Percentiles rank a stretch among this genome's conserved stretches.
Conservation (phyloP, 2,113 vertebrate species). For the Sialia sialis region DNA sequence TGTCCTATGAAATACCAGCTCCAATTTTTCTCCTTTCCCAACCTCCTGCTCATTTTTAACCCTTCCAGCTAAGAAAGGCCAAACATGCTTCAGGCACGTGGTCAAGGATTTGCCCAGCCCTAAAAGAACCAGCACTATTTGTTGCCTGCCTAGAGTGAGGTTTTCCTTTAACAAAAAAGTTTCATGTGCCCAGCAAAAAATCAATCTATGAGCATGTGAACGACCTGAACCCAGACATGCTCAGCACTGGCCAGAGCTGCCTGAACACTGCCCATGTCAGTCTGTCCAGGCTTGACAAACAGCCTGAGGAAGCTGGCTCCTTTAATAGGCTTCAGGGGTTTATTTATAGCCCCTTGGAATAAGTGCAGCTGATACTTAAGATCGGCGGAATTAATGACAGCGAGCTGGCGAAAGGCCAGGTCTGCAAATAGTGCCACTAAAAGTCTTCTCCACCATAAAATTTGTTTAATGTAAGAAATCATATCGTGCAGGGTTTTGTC, state of each 20-base stretch:
- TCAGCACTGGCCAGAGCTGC: background rate
- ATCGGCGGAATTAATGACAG: constrained; percentile 68
- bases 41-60: background rate
- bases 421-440: constrained; percentile 67
- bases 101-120: background rate
- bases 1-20: background rate
- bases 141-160: background rate
- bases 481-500: background rate
- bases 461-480: constrained; percentile 70
- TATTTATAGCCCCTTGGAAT: constrained; percentile 70
- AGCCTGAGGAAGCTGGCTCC: background rate
- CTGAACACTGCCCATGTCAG: background rate
- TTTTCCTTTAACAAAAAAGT: background rate
- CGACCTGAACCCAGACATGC: background rate
- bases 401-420: constrained; percentile 54
- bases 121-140: background rate
- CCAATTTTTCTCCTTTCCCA: background rate
- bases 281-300: constrained; percentile 37
- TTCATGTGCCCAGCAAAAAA: background rate
- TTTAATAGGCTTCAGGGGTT: constrained; percentile 49
- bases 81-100: background rate
- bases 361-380: constrained; percentile 71
- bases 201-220: background rate
- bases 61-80: background rate
- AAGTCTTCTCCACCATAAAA: constrained; percentile 61